phyloP scores from a whole-genome alignment of 2,888 invertebrate species.

The Gymnoscelis rufifasciata region DNA sequence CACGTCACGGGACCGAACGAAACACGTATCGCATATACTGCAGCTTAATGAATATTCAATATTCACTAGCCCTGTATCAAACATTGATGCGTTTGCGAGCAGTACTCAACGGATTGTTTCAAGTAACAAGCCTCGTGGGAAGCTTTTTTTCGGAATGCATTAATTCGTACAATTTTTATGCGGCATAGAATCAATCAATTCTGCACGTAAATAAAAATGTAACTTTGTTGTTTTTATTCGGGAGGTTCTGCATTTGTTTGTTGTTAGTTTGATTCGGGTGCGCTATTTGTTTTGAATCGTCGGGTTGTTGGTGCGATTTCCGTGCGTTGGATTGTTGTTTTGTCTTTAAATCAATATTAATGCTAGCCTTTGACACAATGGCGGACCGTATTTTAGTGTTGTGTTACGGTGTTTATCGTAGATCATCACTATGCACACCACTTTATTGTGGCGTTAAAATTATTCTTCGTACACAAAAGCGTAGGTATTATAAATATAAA shows the following conservation, averaged over 20 bases:
- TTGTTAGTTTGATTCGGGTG: constrained; percentile 21
- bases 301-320: constrained; percentile 6
- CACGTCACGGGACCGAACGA: constrained; percentile 43
- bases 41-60: constrained; percentile 28
- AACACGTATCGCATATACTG: constrained; percentile 28
- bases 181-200: constrained; percentile 20
- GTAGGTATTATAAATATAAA: constrained; percentile 19
- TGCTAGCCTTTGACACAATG: constrained; percentile 17
- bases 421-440: constrained; percentile 3
- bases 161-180: constrained; percentile 33
- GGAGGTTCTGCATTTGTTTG: constrained; percentile 16
- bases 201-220: constrained; percentile 16
- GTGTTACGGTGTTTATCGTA: constrained; percentile 11
- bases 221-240: constrained; percentile 23
- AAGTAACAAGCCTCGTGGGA: constrained; percentile 41
- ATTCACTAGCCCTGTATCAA: constrained; percentile 31
- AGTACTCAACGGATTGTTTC: constrained; percentile 42
- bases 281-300: constrained; percentile 21
- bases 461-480: constrained; percentile 11
- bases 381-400: constrained; percentile 16
- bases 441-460: constrained; percentile 12
- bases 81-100: constrained; percentile 51
- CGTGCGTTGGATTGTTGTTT: constrained; percentile 11
- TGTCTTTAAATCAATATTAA: constrained; percentile 21
- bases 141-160: constrained; percentile 32